Base-by-base conservation (phyloP, 30 jellyfish, hydroid and myxozoan genomes). In the Pseudorhiza aurosa region DNA sequence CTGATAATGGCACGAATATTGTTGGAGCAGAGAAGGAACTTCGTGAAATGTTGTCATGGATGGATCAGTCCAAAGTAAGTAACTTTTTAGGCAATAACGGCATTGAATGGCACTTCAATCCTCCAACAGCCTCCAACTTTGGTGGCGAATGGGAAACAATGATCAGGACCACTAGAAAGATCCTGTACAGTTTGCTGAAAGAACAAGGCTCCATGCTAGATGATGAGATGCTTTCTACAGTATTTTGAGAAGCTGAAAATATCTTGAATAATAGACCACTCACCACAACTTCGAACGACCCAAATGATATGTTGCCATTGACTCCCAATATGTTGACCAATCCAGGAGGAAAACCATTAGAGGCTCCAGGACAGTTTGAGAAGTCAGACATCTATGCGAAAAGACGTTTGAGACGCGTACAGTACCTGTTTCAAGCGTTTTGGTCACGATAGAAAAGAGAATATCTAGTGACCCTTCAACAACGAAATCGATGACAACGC, bases 121-220 rank as follows among this genome's bases (percentile, higher is more conserved):
- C 80, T 12, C 93, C 87, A 29, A 10, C 37, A 6, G 85, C 86
- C 24, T 47, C 73, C 28, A 79, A 81, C 40, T 26, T 68, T 30
- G 96, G 89, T 39, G 89, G 89, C 3, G 89, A 72, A n/a, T 74
- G 82, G 96, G 85, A 85, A 53, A 83, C 80, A 18, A 27, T 58
- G 21, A 85, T 85, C 74, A 28, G 90, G 47, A 8, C 85, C 37
- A 55, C 69, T n/a, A 62, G 90, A 73, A 58, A 58, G 77, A 55
- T 76, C 55, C 39, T 77, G 31, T 19, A 28, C 30, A 55, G 75
- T 17, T 15, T 72, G 8, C 27, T 72, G 29, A 60, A 45, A 40
- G 81, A 65, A 12, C 82, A 81, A 49, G 8, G 53, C 36, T 10
- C 24, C 75, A 37, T 6, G 36, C 26, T 71, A 9, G 65, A 46